Conservation (phyloP, 2,113 vertebrate genomes). For the Leucopsar rothschildi region DNA sequence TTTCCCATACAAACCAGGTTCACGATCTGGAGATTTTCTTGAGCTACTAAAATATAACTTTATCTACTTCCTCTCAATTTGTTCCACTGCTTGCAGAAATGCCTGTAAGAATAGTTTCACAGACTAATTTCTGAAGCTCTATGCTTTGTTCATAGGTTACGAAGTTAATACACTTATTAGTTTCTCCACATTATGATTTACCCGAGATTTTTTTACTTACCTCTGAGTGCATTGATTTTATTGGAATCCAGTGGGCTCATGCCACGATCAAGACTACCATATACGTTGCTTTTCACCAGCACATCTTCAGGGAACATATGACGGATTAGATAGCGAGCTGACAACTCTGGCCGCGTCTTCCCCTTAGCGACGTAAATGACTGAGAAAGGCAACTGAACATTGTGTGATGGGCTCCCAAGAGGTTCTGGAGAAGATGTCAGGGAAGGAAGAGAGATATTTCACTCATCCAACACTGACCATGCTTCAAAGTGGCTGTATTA, state of each 20-base stretch:
- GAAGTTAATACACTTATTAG: not conserved
- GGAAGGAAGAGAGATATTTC: not conserved
- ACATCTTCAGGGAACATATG: constrained; percentile 77
- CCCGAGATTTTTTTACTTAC: constrained; percentile 50
- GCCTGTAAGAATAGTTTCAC: not conserved
- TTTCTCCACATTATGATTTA: not conserved
- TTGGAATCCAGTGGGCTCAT: constrained; percentile 71
- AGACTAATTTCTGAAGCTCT: not conserved
- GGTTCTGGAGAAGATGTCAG: constrained; percentile 47
- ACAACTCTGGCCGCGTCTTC: constrained; percentile 67
- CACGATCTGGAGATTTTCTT: not conserved
- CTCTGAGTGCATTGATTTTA: constrained; percentile 77
- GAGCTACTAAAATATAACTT: not conserved
- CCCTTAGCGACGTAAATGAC: constrained; percentile 66
- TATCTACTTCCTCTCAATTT: not conserved
- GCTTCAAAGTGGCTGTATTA: not conserved
- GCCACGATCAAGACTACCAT: constrained; percentile 65
- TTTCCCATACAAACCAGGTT: not conserved
- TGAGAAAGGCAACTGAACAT: constrained; percentile 66
- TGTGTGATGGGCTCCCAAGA: constrained; percentile 70
- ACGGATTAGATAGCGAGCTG: constrained; percentile 74
- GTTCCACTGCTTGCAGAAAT: not conserved
- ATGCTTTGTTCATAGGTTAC: not conserved
- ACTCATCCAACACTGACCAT: not conserved
- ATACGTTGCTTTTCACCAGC: constrained; percentile 74